Evolutionary conservation across 1,140 invertebrate species (phyloP).

Genomic region (Diorhabda elongata): DNA sequence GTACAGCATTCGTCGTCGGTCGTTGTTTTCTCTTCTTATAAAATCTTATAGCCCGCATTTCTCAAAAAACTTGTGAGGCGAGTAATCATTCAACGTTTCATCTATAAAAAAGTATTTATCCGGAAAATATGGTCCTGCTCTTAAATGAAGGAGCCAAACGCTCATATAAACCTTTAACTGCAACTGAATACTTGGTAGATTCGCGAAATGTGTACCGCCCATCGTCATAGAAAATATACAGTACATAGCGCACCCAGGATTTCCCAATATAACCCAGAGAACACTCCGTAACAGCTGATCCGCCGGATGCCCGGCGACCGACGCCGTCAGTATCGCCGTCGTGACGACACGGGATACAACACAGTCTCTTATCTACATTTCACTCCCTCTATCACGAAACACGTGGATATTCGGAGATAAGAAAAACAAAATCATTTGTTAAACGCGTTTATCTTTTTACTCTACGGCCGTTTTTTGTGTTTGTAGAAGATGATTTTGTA

Average conservation of each 20-base stretch:
- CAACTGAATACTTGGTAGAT: neutral
- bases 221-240: neutral
- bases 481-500: neutral
- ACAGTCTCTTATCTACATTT: neutral
- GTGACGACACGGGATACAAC: constrained; percentile 20
- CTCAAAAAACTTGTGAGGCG: too few relatives aligned
- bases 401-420: neutral
- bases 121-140: neutral
- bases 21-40: too few relatives aligned
- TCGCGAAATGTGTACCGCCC: neutral
- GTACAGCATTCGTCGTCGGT: too few relatives aligned
- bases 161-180: neutral
- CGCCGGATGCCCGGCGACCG: constrained; percentile 24
- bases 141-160: neutral
- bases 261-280: constrained; percentile 28
- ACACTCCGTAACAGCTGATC: constrained; percentile 29
- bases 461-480: neutral
- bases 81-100: too few relatives aligned
- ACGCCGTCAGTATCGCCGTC: constrained; percentile 23
- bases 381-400: neutral
- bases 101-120: too few relatives aligned
- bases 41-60: too few relatives aligned
- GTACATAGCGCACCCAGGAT: constrained; percentile 22
- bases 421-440: neutral
- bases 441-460: neutral